phyloP scores from a whole-genome alignment of 2,888 invertebrate species.

The Heliconius aoede region DNA sequence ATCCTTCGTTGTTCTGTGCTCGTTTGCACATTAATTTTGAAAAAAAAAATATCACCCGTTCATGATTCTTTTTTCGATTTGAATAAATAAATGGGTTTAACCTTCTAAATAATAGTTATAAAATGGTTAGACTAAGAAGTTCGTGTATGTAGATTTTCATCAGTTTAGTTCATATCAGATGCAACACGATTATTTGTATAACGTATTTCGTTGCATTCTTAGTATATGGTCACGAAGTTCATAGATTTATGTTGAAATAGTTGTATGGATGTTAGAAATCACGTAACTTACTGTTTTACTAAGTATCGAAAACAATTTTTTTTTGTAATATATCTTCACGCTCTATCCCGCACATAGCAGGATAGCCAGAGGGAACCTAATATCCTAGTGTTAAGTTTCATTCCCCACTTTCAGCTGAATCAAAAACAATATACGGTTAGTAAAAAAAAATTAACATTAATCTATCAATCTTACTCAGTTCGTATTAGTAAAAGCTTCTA shows the following conservation, averaged over 20 bases:
- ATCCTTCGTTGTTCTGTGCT: no score
- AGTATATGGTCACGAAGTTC: slow-evolving; percentile 3
- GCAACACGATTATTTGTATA: background rate
- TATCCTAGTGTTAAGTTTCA: no score
- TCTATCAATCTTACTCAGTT: slow-evolving; percentile 27
- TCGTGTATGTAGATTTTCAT: slow-evolving; percentile 1
- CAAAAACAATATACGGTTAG: background rate
- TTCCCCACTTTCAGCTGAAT: no score
- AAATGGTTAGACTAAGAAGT: background rate
- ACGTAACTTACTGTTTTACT: background rate
- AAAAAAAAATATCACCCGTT: background rate
- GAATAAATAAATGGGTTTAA: background rate
- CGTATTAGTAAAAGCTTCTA: slow-evolving; percentile 29
- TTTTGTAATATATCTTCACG: no score
- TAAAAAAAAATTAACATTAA: slow-evolving; percentile 4
- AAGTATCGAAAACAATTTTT: no score
- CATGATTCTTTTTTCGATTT: background rate
- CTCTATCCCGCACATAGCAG: no score
- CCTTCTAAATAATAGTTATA: background rate
- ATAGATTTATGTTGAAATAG: background rate
- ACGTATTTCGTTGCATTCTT: slow-evolving; percentile 2
- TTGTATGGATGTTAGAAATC: background rate
- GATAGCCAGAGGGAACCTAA: no score
- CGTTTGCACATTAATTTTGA: no score
- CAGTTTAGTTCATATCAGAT: background rate